These are phyloP conservation scores for Pygmarrhopalites habei DNA, from an alignment of 1,140 invertebrate genomes.

Conservation along the genomic window DNA sequence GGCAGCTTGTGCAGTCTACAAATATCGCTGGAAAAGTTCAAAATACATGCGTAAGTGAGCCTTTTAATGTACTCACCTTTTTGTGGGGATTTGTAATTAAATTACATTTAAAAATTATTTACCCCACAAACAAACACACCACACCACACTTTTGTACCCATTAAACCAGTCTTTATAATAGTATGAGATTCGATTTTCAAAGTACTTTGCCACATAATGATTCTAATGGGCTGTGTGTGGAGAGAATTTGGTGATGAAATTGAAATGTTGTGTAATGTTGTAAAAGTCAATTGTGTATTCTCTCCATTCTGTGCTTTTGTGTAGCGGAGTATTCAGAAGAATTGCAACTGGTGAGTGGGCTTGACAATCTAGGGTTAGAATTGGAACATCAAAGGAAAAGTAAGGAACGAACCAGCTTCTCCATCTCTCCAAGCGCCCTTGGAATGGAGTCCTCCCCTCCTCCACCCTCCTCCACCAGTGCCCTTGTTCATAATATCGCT, in stretches of 20 bases:
- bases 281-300: not conserved
- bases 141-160: too few species aligned
- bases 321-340: not conserved
- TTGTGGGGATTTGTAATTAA: too few species aligned
- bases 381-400: not conserved
- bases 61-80: not conserved
- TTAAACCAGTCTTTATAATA: too few species aligned
- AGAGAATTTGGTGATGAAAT: not conserved
- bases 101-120: too few species aligned
- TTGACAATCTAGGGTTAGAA: slow-evolving; percentile 2
- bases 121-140: too few species aligned
- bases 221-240: not conserved
- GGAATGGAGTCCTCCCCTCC: too few species aligned
- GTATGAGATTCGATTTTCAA: too few species aligned
- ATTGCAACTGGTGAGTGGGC: not conserved
- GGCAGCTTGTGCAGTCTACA: slow-evolving; percentile 8
- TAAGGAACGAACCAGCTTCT: not conserved
- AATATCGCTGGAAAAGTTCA: slow-evolving; percentile 17
- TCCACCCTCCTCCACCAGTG: too few species aligned
- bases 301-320: not conserved
- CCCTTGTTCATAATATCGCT: too few species aligned
- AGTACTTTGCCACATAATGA: too few species aligned
- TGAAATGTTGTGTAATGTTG: not conserved
- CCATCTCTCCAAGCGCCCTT: not conserved
- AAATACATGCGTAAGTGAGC: slow-evolving; percentile 6